Evolutionary conservation across 2,797 vertebrate genomes (phyloP), one percentile per base, ranked within the genome.

Genomic region (Channallabes apus): DNA sequence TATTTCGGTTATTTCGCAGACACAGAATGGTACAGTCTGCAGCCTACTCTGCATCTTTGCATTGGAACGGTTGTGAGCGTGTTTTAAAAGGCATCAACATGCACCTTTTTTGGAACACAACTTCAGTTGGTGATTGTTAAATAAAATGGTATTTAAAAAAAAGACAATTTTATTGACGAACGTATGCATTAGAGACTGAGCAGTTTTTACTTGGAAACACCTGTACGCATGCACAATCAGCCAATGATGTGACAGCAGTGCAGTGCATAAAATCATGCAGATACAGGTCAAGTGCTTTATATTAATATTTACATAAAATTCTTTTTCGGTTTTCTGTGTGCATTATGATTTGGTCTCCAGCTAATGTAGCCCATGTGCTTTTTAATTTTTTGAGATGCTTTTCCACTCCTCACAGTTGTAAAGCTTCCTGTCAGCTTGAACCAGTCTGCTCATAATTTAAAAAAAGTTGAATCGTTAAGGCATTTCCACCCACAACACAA

Each of bases 51-150:
- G 14, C 51, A 14, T 64, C 51, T 24, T 61, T 62, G 62, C 84
- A n/a, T 75, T 76, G n/a, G 20, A 35, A 82, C 85, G 71, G 80
- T 79, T 72, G 51, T 61, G 46, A 82, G 46, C 46, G 65, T 46
- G 7, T 18, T 35, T 58, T 32, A 29, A 58, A 56, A 58, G 24
- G 15, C 72, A 56, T 5, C 72, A 4, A 2, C n/a, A 20, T 54
- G 18, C 24, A 2, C 41, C 7, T 7, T 46, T 51, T 46, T 46
- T 22, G 46, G 24, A 72, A n/a, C 69, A 38, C 29, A 68, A 0
- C 27, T 7, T 41, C 35, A 8, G 7, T 22, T 41, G 35, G 9
- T 24, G 32, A 4, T 15, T 46, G 5, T 51, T 27, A 12, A 51
- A 51, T 7, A 27, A 68, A 35, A 35, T 68, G 4, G 32, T 51